Evolutionary conservation across 2,797 vertebrate genomes (phyloP).

Genomic region (Coracias cyanogaster): DNA sequence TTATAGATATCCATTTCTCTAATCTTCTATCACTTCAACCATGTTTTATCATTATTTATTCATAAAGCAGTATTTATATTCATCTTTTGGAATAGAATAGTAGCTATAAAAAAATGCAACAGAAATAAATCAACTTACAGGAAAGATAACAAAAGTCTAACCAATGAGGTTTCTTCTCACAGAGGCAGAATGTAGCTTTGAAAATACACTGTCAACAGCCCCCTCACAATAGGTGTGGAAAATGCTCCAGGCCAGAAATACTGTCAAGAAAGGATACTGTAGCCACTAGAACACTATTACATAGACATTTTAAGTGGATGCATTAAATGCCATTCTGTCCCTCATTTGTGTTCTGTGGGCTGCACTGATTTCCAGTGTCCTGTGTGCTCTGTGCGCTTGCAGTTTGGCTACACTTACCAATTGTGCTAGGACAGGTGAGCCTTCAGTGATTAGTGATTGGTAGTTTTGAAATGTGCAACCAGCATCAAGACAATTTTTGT

Average conservation of each 20-base stretch:
- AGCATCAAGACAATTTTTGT: neutral
- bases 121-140: neutral
- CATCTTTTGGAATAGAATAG: neutral
- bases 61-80: neutral
- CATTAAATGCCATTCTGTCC: neutral
- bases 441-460: neutral
- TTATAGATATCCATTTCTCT: neutral
- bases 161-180: neutral
- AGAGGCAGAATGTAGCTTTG: neutral
- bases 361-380: neutral
- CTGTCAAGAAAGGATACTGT: neutral
- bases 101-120: neutral
- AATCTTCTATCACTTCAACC: neutral
- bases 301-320: neutral
- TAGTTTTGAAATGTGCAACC: neutral
- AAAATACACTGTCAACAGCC: neutral
- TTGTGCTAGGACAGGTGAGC: neutral
- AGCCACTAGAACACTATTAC: neutral
- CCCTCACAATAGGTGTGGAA: neutral
- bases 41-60: neutral
- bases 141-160: neutral
- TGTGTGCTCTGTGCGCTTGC: neutral
- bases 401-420: neutral
- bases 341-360: neutral
- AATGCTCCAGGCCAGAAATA: neutral